phyloP scores from a whole-genome alignment of 2,113 vertebrate genomes.

The Scomber japonicus region DNA sequence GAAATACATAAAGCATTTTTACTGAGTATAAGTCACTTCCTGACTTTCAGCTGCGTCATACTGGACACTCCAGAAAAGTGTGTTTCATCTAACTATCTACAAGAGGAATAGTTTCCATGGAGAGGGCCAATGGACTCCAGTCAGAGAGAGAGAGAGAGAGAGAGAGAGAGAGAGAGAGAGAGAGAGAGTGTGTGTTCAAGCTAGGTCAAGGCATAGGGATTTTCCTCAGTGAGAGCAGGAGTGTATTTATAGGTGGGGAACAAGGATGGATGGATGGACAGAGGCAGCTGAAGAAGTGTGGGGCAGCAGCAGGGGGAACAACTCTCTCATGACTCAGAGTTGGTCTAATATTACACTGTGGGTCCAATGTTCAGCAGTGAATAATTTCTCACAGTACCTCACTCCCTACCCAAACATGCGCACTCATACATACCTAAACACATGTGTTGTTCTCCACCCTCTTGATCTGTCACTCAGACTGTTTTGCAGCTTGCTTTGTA shows the following conservation, averaged over 20 bases:
- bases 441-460: background rate
- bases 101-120: constrained; percentile 63
- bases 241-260: constrained; percentile 81
- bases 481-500: background rate
- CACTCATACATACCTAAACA: background rate
- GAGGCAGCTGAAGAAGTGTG: constrained; percentile 76
- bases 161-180: no score
- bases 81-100: constrained; percentile 39
- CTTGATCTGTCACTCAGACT: background rate
- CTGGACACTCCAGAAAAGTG: constrained; percentile 11
- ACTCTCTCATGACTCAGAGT: constrained; percentile 73
- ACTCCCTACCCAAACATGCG: constrained; percentile 11
- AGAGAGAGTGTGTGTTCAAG: constrained; percentile 22
- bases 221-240: constrained; percentile 78
- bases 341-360: constrained; percentile 61
- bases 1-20: background rate
- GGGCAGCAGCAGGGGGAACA: constrained; percentile 29
- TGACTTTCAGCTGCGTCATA: constrained; percentile 28
- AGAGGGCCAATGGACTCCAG: constrained; percentile 21
- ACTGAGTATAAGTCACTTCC: constrained; percentile 41
- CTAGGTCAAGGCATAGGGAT: constrained; percentile 68
- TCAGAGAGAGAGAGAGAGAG: background rate
- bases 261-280: constrained; percentile 78
- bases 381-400: constrained; percentile 15
- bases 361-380: constrained; percentile 10